Base-by-base conservation (phyloP, 2,797 vertebrate species). In the Vespertilio murinus region DNA sequence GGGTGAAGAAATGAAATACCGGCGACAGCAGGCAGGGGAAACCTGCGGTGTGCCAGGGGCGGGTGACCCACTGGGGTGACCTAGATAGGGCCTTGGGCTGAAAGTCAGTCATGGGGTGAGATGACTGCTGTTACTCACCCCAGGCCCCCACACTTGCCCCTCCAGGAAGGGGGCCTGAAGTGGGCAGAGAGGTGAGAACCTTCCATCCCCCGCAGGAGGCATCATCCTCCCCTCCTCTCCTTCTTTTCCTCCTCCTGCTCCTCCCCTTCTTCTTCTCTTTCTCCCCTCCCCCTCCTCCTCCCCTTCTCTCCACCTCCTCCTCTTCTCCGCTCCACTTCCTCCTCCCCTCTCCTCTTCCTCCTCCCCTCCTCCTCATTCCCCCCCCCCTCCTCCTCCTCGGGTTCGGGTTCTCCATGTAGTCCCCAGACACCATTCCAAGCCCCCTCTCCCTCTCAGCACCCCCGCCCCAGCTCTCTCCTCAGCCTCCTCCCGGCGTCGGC, bases 31-130 rank as follows among this genome's bases (percentile, higher is more conserved):
- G 85, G 70, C 54, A 82, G 94, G 79, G 86, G 79, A 89, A 97
- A 83, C 35, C 77, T 20, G 70, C 8, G 59, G 88, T 82, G 22
- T 52, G 40, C 42, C 33, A 40, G 49, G 25, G 77, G 47, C 56
- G 33, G 40, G 22, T 88, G 90, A 92, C 81, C 93, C 85, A 78
- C 14, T 59, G 47, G 23, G 75, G 94, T 95, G 95, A 96, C 97
- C 96, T 96, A 96, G n/a, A 95, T 94, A 83, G 80, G 69, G 77
- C 73, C 20, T 56, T 71, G 47, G 38, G 16, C 71, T 84, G 42
- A 91, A 95, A 92, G 81, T 94, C 18, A 23, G 89, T 92, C 84
- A 35, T n/a, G 40, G 69, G 6, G 25, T 20, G 23, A 88, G 28
- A 52, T 38, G 59, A 4, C 35, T 52, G 42, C 42, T 9, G 10